Evolutionary conservation across 2,797 vertebrate species (phyloP), one percentile per base, ranked within the genome.

Genomic region (Vultur gryphus): DNA sequence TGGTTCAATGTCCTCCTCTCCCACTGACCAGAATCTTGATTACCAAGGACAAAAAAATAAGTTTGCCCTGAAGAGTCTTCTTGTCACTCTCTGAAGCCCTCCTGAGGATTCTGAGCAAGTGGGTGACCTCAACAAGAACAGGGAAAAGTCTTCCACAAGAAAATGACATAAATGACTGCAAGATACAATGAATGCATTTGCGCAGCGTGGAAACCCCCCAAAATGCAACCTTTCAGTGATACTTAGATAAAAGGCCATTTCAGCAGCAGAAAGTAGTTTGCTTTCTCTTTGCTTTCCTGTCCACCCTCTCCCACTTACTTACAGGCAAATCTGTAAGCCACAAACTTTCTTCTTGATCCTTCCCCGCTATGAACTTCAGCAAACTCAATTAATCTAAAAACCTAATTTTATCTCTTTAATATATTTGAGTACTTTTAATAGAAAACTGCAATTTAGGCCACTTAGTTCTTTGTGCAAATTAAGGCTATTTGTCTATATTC

Each of bases 401-500:
- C 6, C 16, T 31, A 41, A 77, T 83, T 93, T 86, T 77, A 73
- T 28, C 31, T 76, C 61, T 55, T 81, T 46, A 82, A 87, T 41
- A 86, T 88, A 93, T 91, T 70, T 81, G 69, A 59, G 57, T 84
- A 52, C 83, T 96, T 93, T 96, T 96, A 95, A 97, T 80, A 97
- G 92, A 81, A 94, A 97, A 87, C 8, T 70, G 37, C 54, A 87
- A 95, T 96, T 96, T 87, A 96, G 94, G 91, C 70, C 87, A 95
- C 70, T 85, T 58, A 55, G 66, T 67, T 77, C 41, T 89, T 39
- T 77, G 71, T 94, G 87, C 58, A 96, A 90, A 64, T 54, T 57
- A 95, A 92, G 58, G 89, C 80, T 89, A 82, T 90, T 92, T 95
- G 16, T 83, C 54, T 69, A 28, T 59, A 84, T 44, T 87, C 78